Conservation (phyloP, 2,888 invertebrate genomes). For the Cantharis rufa region DNA sequence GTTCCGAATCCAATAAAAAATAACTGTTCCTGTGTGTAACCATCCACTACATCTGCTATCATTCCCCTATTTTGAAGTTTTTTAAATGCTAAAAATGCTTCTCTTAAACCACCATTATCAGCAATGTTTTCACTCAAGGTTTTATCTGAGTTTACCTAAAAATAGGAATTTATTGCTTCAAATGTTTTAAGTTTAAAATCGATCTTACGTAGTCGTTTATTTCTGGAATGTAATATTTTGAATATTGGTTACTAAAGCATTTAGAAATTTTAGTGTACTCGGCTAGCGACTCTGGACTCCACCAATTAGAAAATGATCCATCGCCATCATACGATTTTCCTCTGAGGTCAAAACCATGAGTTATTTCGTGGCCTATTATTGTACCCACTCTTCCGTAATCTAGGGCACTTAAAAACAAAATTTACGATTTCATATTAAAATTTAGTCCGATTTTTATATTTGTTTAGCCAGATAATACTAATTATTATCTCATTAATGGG, state of each 20-base stretch:
- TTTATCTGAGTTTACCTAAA: conserved; percentile 57
- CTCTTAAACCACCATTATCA: conserved; percentile 53
- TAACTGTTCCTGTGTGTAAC: conserved; percentile 49
- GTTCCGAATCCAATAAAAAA: conserved; percentile 54
- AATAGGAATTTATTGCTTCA: conserved; percentile 15
- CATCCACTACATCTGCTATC: conserved; percentile 7
- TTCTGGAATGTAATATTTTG: conserved; percentile 51
- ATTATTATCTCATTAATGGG: background rate
- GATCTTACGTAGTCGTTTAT: conserved; percentile 44
- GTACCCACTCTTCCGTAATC: conserved; percentile 63
- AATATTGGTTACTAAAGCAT: conserved; percentile 57
- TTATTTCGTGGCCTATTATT: conserved; percentile 63
- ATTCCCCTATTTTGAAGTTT: conserved; percentile 28
- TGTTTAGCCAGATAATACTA: background rate
- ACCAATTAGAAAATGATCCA: conserved; percentile 57
- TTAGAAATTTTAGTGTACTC: conserved; percentile 47
- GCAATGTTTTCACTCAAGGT: conserved; percentile 58
- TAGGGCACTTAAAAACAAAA: conserved; percentile 49
- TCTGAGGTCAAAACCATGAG: conserved; percentile 56
- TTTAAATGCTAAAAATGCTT: conserved; percentile 48
- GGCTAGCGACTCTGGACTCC: conserved; percentile 45
- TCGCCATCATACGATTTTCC: conserved; percentile 60
- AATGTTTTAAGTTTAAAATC: background rate
- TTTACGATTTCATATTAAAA: conserved; percentile 4
- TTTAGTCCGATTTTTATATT: background rate